Evolutionary conservation across 2,888 invertebrate species (phyloP).

Genomic region (Scelioninae gen. 1): DNA sequence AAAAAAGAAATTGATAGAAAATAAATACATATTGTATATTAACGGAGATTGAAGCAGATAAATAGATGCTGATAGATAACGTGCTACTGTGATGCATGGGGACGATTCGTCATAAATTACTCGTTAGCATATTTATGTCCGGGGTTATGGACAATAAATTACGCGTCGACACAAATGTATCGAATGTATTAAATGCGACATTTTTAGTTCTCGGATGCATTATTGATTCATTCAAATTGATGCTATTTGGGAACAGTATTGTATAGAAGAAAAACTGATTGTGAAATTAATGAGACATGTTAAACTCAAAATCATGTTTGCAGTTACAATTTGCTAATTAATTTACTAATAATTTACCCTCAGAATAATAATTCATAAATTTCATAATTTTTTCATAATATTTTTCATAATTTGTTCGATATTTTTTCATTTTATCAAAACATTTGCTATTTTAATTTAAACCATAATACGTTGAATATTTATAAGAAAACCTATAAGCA

Average conservation of each 20-base stretch:
- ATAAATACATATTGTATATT: constrained; percentile 1
- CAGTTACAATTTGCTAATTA: background rate
- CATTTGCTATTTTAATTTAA: background rate
- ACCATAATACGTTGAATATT: no score
- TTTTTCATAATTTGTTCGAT: no score
- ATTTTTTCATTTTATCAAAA: no score
- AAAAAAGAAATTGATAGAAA: constrained; percentile 18
- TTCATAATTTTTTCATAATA: background rate
- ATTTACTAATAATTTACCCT: background rate
- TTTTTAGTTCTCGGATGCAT: constrained; percentile 24
- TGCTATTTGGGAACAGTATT: constrained; percentile 4
- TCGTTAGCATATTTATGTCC: constrained; percentile 56
- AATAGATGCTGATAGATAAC: constrained; percentile 52
- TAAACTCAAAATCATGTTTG: background rate
- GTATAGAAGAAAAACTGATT: constrained; percentile 3
- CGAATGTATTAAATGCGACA: constrained; percentile 28
- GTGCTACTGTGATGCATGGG: constrained; percentile 4
- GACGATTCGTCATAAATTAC: constrained; percentile 53
- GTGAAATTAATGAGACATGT: background rate
- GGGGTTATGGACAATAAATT: constrained; percentile 44
- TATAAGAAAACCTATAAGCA: no score
- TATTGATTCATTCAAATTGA: constrained; percentile 32
- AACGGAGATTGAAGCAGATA: constrained; percentile 39
- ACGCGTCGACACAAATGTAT: constrained; percentile 29
- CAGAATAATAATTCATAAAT: background rate